Evolutionary conservation across 2,888 invertebrate genomes (phyloP).

Genomic region (Eristalinus aeneus): DNA sequence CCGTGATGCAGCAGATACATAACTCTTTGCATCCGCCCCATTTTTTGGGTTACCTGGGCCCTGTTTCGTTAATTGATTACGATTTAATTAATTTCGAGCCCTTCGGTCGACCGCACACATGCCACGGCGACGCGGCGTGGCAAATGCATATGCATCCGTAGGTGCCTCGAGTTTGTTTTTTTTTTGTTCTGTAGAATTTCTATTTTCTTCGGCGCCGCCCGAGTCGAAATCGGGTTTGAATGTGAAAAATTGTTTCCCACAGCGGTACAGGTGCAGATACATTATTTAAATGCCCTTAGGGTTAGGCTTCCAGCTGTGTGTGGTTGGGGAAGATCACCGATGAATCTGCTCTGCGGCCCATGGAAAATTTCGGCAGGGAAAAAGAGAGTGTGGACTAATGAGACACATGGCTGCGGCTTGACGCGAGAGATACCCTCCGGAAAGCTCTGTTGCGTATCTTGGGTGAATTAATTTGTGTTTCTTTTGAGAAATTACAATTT

Average conservation of each 20-base stretch:
- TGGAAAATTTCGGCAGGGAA: conserved; percentile 20
- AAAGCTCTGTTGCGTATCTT: conserved; percentile 29
- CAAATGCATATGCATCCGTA: neutral
- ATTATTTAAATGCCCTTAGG: conserved; percentile 61
- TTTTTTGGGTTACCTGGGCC: conserved; percentile 26
- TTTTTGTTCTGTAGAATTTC: conserved; percentile 5
- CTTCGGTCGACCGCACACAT: conserved; percentile 57
- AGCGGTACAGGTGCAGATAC: conserved; percentile 53
- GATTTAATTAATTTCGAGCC: conserved; percentile 61
- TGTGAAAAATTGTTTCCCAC: conserved; percentile 41
- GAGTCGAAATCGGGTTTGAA: conserved; percentile 1
- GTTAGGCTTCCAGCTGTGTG: conserved; percentile 58
- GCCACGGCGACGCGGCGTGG: neutral
- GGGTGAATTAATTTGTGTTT: conserved; percentile 33
- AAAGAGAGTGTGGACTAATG: conserved; percentile 43
- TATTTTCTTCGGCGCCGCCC: conserved; percentile 38
- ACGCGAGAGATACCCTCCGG: conserved; percentile 13
- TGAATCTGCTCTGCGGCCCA: no score
- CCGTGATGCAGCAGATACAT: neutral
- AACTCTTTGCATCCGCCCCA: neutral
- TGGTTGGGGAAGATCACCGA: conserved; percentile 2
- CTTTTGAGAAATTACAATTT: conserved; percentile 53
- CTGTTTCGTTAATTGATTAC: conserved; percentile 64
- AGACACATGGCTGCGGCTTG: conserved; percentile 36
- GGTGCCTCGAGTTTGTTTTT: conserved; percentile 14